Base-by-base conservation (phyloP, 2,888 invertebrate species). In the Zaprionus lineosus region DNA sequence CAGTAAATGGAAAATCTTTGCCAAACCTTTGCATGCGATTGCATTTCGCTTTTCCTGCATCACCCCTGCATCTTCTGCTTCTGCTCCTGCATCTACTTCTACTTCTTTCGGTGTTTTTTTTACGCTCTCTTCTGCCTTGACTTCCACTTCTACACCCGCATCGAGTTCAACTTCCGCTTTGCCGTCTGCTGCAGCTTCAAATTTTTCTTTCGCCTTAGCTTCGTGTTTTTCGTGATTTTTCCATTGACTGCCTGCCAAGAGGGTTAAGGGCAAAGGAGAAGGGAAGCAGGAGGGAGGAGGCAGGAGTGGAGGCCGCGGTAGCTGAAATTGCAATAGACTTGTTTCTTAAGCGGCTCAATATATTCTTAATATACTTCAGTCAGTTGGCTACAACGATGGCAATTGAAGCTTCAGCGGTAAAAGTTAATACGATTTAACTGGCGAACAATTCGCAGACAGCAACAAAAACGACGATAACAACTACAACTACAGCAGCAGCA, bases 371-470 rank as follows among this genome's bases (percentile, higher is more conserved):
- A 79, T 79, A 79, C 83, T 79, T 79, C 65, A 79, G 71, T 41
- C 64, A 57, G 60, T 55, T 74, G 77, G 82, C 82, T 70, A 61
- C 74, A 69, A 47, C 57, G 41, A 56, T 21, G 21, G 16, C 73
- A 56, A 61, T 66, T 71, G 67, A 18, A 48, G 52, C 36, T 40
- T 11, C 40, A 58, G 62, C 62, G 78, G 79, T 79, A 79, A 83
- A 76, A 79, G 78, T 79, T 83, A 79, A 79, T 79, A 79, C 79
- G 78, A 83, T 74, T 79, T 79, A 83, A 78, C 78, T 75, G 74
- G 75, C 72, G 66, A 66, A 74, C 62, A 78, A 77, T 74, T 77
- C 68, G 55, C 61, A 77, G 67, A 68, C 68, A 58, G 26, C 36
- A 47, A 24, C 14, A 37, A 31, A 41, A 39, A 44, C 19, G 16